A percentile compares a stretch with the other conserved stretches of the same genome.
phyloP scores from a whole-genome alignment of 2,113 vertebrate genomes.

The Chloebia gouldiae region DNA sequence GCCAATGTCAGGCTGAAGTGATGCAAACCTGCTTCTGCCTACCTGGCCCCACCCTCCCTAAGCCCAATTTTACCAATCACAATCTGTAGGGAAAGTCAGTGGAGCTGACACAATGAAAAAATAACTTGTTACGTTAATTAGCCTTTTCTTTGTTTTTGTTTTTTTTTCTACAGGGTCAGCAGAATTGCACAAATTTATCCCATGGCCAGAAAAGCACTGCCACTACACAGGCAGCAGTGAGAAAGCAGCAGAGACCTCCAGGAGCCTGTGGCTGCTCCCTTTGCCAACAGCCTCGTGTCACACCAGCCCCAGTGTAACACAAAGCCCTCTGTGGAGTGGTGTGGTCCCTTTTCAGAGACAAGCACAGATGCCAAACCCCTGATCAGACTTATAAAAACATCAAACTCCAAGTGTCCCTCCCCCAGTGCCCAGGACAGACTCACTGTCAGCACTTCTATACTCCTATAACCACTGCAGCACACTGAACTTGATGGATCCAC shows the following conservation, averaged over 20 bases:
- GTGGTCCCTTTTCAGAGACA: background rate
- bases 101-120: background rate
- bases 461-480: background rate
- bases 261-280: background rate
- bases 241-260: background rate
- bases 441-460: background rate
- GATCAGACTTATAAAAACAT: background rate
- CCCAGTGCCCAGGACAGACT: background rate
- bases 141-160: too few species aligned
- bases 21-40: background rate
- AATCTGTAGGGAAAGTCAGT: background rate
- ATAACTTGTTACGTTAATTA: background rate
- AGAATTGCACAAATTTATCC: background rate
- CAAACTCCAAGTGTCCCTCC: background rate
- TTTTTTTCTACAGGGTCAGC: background rate
- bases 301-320: background rate
- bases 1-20: background rate
- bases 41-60: background rate
- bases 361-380: background rate
- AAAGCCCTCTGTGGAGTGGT: background rate
- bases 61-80: background rate
- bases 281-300: background rate
- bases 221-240: background rate
- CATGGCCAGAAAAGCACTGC: background rate
- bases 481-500: background rate